phyloP scores from a whole-genome alignment of 2,888 invertebrate species.

The Smittia aterrima region DNA sequence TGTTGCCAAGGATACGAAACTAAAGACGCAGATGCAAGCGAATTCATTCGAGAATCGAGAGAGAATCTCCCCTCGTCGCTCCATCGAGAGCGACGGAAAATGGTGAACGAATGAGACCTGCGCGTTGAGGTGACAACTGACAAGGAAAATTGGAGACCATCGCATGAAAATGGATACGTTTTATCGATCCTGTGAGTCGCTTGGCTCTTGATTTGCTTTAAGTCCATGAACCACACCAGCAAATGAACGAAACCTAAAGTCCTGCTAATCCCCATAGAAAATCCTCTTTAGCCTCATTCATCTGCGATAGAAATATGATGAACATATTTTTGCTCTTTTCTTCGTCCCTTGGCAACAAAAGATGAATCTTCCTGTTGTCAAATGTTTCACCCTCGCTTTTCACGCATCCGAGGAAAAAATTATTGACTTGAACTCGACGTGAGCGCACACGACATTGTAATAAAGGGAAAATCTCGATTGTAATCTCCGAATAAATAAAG shows the following conservation, averaged over 20 bases:
- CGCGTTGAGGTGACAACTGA: neutral
- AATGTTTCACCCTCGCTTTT: conserved; percentile 31
- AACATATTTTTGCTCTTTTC: conserved; percentile 2
- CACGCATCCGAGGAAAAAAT: conserved; percentile 32
- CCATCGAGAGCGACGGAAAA: conserved; percentile 22
- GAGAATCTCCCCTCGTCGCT: neutral
- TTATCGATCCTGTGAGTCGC: conserved; percentile 11
- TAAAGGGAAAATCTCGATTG: conserved; percentile 22
- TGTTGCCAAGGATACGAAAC: conserved; percentile 33
- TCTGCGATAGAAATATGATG: neutral
- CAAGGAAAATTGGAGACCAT: conserved; percentile 16
- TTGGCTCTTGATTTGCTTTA: neutral
- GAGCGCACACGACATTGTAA: neutral
- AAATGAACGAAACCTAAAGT: neutral
- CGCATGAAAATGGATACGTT: conserved; percentile 12
- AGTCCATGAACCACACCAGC: neutral
- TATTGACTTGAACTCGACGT: conserved; percentile 28
- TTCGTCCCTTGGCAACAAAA: neutral
- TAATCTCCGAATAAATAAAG: conserved; percentile 32
- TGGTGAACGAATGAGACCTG: conserved; percentile 14
- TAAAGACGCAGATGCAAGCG: conserved; percentile 32
- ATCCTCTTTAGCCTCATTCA: neutral
- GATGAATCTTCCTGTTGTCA: neutral
- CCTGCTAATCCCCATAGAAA: neutral
- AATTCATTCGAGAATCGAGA: conserved; percentile 32